Evolutionary conservation across 1,140 invertebrate genomes (phyloP).

Genomic region (Pantala flavescens): DNA sequence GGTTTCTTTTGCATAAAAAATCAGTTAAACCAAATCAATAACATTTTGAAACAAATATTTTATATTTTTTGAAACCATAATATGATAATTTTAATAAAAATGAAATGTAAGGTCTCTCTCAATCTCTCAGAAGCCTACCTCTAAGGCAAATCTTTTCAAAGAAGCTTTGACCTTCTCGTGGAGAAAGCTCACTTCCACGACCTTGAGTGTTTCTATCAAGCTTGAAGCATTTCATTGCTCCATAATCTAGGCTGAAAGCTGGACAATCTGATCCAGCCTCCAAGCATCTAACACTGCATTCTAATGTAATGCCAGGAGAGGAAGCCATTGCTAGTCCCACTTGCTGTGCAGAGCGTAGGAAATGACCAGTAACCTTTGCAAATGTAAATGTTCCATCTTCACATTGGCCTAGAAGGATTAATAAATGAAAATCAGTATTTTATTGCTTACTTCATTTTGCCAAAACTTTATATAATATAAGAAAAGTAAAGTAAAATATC

Average conservation of each 20-base stretch:
- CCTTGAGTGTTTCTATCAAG: constrained; percentile 41
- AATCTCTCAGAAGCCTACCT: constrained; percentile 26
- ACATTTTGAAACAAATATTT: no score
- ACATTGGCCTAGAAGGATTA: constrained; percentile 32
- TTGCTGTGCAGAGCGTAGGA: constrained; percentile 35
- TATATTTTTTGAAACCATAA: no score
- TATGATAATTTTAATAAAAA: no score
- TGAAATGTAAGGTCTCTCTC: no score
- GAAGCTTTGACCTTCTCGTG: constrained; percentile 35
- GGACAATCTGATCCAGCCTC: constrained; percentile 37
- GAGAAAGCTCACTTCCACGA: constrained; percentile 33
- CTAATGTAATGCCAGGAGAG: constrained; percentile 34
- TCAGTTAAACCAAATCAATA: no score
- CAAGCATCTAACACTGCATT: constrained; percentile 32
- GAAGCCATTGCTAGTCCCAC: constrained; percentile 32
- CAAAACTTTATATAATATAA: no score
- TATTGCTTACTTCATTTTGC: no score
- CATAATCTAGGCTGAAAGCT: constrained; percentile 39
- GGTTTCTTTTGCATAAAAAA: no score
- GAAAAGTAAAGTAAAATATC: constrained; percentile 7
- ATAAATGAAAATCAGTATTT: no score
- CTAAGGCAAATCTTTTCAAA: constrained; percentile 42
- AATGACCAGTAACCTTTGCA: constrained; percentile 40
- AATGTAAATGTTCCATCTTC: constrained; percentile 40
- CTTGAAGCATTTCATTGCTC: constrained; percentile 36